These are phyloP conservation scores for Anhinga rufa DNA, from an alignment of 2,113 vertebrate genomes.

Conservation along the genomic window DNA sequence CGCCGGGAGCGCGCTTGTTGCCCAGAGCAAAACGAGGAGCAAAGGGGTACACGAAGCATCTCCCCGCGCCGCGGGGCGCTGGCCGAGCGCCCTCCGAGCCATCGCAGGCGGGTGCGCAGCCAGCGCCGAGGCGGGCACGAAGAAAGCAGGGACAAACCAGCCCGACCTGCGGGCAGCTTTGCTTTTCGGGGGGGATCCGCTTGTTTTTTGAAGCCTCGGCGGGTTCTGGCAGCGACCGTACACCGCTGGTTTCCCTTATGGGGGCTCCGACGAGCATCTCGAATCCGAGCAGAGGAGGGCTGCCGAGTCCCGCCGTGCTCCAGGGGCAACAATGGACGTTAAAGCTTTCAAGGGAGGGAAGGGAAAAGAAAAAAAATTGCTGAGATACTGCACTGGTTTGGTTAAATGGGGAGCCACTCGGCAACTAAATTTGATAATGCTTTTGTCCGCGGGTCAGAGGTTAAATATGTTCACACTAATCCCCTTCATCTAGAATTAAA, in stretches of 20 bases:
- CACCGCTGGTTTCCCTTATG: neutral
- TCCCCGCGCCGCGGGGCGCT: neutral
- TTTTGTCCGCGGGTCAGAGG: conserved; percentile 91
- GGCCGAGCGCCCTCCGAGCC: neutral
- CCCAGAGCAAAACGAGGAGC: neutral
- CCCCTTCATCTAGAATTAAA: conserved; percentile 88
- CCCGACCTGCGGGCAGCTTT: neutral
- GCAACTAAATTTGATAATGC: conserved; percentile 88
- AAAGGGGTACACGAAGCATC: accelerated
- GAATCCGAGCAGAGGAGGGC: neutral
- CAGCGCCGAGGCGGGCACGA: accelerated
- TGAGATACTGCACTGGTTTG: conserved; percentile 36
- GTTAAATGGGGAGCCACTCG: conserved; percentile 78
- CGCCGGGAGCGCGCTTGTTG: accelerated
- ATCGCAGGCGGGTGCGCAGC: accelerated
- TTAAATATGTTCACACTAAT: conserved; percentile 92
- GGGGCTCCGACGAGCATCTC: neutral
- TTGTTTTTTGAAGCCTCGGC: neutral
- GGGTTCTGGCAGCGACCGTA: neutral
- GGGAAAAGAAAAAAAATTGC: neutral
- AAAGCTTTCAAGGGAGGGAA: neutral
- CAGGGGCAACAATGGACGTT: neutral
- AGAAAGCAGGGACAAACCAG: neutral
- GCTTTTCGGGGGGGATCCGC: neutral
- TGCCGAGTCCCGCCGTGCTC: neutral